Percentiles rank a stretch among this genome's conserved stretches.
Evolutionary conservation across 2,113 vertebrate species (phyloP).

Genomic region (Colossoma macropomum): DNA sequence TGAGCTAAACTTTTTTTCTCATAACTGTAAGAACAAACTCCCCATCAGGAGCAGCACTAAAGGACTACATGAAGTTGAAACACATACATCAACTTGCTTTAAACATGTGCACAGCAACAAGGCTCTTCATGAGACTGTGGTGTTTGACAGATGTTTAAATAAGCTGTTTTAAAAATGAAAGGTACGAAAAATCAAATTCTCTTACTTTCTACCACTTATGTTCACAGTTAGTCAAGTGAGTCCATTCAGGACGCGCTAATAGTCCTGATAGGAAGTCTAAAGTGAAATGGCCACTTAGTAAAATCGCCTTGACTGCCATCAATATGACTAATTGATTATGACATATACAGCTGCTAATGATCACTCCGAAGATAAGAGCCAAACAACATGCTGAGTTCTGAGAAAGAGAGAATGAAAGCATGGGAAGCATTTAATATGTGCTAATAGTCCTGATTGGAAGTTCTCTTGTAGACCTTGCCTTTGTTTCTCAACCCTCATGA

Average conservation of each 20-base stretch:
- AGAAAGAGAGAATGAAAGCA: neutral
- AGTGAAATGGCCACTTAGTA: neutral
- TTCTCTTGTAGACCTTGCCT: neutral
- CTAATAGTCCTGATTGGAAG: neutral
- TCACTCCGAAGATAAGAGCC: neutral
- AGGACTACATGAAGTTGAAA: no score
- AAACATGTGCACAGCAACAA: no score
- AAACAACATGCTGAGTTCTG: neutral
- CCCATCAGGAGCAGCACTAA: no score
- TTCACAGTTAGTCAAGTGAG: no score
- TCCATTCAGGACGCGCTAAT: no score
- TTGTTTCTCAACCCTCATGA: neutral
- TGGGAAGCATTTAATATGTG: neutral
- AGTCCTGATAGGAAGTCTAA: no score
- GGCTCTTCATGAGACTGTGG: neutral
- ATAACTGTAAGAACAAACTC: no score
- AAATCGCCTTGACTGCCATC: neutral
- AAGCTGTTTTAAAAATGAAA: neutral
- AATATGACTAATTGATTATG: neutral
- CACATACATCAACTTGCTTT: no score
- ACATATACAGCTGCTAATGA: neutral
- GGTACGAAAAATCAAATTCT: no score
- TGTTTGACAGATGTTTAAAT: neutral
- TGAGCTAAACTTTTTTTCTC: no score
- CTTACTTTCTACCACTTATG: no score